Evolutionary conservation across 2,888 invertebrate species (phyloP), one percentile per base, ranked within the genome.

Genomic region (Aporophyla nigra): DNA sequence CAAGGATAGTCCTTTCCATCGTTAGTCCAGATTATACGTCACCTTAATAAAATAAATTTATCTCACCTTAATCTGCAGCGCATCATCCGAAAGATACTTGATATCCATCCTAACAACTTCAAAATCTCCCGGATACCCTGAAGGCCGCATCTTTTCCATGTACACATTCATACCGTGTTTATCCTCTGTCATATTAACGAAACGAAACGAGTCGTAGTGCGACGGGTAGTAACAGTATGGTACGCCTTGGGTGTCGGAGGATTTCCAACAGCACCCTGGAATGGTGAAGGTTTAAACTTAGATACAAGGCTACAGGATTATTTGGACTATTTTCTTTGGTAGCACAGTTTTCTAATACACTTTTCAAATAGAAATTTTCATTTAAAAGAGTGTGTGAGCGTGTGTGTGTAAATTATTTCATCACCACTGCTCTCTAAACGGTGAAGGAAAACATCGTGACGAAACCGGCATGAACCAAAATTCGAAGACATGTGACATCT

Each of bases 191-290:
- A 97, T 95, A 90, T 98, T 98, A 4, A 97, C 86, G 86, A 97
- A 97, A 69, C 96, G 95, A 90, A 98, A 98, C n/a, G 97, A 97
- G 68, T 95, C 96, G 94, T 97, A 98, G 80, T 97, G 96, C 1
- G 97, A 94, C 0, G 98, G 98, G 92, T 98, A 98, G 93, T 97
- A 98, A 92, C 98, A 98, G 92, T 97, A 98, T 0, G 98, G 98
- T 0, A 97, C 96, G 85, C 97, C 96, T 21, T 97, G 89, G 7
- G 95, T 92, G 0, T 69, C 95, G 89, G 92, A 89, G 0, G 91
- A 86, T 9, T 91, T 87, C 98, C 98, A 98, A 87, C 98, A 98
- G 88, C 98, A 98, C 7, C 98, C 96, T 96, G 82, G 0, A 83
- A 63, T 46, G 0, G 21, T 14, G 5, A 33, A 19, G 12, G 3